Evolutionary conservation across 2,797 vertebrate genomes (phyloP).

Genomic region (Parauchenoglanis punctatus): DNA sequence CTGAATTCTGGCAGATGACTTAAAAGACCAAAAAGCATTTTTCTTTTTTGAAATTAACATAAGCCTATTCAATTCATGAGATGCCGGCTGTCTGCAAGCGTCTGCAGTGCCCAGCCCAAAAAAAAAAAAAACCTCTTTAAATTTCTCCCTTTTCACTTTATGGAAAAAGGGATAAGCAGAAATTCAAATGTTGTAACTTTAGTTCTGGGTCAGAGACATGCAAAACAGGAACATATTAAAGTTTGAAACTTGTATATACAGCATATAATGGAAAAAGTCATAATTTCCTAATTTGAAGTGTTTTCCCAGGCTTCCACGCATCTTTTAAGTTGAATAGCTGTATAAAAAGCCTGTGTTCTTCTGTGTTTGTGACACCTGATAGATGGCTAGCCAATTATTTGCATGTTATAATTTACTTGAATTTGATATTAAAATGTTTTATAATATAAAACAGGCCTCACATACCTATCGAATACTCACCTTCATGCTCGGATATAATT

Average conservation of each 20-base stretch:
- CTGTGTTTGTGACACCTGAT: not conserved
- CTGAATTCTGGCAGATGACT: not conserved
- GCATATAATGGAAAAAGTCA: not conserved
- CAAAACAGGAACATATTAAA: not conserved
- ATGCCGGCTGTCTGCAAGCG: not conserved
- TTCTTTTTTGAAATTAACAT: not conserved
- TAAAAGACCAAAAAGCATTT: not conserved
- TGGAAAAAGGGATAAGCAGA: not conserved
- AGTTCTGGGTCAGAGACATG: not conserved
- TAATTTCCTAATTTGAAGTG: not conserved
- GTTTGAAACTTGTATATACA: not conserved
- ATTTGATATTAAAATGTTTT: not conserved
- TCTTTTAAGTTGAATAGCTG: not conserved
- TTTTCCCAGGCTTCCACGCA: not conserved
- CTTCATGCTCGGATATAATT: not conserved
- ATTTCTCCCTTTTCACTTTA: not conserved
- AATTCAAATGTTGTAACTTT: not conserved
- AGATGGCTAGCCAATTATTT: not conserved
- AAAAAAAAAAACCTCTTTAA: not conserved
- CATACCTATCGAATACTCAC: not conserved
- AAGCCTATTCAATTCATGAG: not conserved
- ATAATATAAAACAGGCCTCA: not conserved
- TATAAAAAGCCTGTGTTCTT: not conserved
- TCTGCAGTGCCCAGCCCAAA: not conserved
- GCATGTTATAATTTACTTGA: not conserved